Percentiles rank a stretch among this genome's conserved stretches.
phyloP scores from a whole-genome alignment of 2,797 vertebrate species.

The Sebastes glaucus region DNA sequence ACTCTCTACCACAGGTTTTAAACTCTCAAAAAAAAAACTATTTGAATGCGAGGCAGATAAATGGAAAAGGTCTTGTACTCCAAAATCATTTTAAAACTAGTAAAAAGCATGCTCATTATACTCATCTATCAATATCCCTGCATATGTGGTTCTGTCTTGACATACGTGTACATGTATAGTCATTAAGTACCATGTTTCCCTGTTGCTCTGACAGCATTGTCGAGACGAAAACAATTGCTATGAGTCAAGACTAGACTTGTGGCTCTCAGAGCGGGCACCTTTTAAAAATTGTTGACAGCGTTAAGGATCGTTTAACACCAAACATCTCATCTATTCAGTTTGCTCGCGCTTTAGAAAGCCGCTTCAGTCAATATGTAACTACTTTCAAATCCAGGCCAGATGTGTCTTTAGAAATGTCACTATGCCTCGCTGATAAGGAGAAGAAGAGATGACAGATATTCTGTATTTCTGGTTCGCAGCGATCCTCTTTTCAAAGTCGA shows the following conservation, averaged over 20 bases:
- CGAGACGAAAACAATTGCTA: constrained; percentile 32
- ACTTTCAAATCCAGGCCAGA: constrained; percentile 74
- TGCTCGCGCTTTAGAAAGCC: constrained; percentile 43
- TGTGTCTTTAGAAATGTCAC: constrained; percentile 75
- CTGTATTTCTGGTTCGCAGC: constrained; percentile 70
- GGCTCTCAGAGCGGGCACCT: constrained; percentile 18
- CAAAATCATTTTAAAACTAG: neutral
- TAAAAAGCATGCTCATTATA: neutral
- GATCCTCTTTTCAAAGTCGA: constrained; percentile 71
- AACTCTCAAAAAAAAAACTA: neutral
- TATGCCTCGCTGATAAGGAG: constrained; percentile 58
- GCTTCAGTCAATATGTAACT: constrained; percentile 66
- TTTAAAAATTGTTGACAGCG: constrained; percentile 51
- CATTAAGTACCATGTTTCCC: constrained; percentile 15
- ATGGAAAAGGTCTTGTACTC: neutral
- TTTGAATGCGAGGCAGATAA: constrained; percentile 23
- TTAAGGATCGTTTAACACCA: constrained; percentile 55
- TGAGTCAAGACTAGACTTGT: constrained; percentile 68
- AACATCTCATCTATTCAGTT: constrained; percentile 39
- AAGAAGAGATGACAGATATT: constrained; percentile 75
- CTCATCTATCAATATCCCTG: neutral
- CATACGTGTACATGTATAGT: neutral
- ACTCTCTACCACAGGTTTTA: constrained; percentile 35
- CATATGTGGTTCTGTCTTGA: neutral
- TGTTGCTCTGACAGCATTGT: constrained; percentile 20